Evolutionary conservation across 1,140 invertebrate genomes (phyloP), one percentile per base, ranked within the genome.

Genomic region (Cryptotermes secundus): DNA sequence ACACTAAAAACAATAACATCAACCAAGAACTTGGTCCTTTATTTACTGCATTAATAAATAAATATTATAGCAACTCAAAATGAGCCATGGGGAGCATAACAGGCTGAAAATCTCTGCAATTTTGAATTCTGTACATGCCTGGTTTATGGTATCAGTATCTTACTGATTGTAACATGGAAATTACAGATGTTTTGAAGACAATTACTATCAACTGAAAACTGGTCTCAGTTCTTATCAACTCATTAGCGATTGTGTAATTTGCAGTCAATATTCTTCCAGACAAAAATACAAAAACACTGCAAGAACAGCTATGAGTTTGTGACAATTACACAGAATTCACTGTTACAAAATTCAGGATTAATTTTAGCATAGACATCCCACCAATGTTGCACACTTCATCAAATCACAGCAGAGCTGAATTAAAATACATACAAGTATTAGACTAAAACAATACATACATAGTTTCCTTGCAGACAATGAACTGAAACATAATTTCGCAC

Each of bases 21-120:
- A 19, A 22, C 19, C 45, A 49, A 49, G 14, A 49, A 49, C 45
- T n/a, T n/a, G 59, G 59, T 72, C n/a, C n/a, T 72, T 72, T 72
- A n/a, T 72, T 59, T 59, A 59, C 53, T 72, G 59, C 59, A 72
- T 31, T 72, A 72, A 72, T 26, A 72, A 59, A 59, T 59, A 59
- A 72, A 72, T 72, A 72, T 31, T 72, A 72, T 12, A 4, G 12
- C 53, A 22, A n/a, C 26, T 72, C 59, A 72, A 72, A 31, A n/a
- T 31, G n/a, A 72, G 26, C 59, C 59, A 72, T n/a, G 16, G n/a
- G 26, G 31, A n/a, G n/a, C 26, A 72, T 3, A n/a, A 10, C 3
- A n/a, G 26, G 22, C 59, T n/a, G 26, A n/a, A 65, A 65, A 65
- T 65, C 22, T 26, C 59, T 65, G 59, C 12, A 3, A n/a, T 59